Evolutionary conservation across 92 coral and sea anemone species (phyloP), one percentile per base, ranked within the genome.

Genomic region (Pocillopora meandrina): DNA sequence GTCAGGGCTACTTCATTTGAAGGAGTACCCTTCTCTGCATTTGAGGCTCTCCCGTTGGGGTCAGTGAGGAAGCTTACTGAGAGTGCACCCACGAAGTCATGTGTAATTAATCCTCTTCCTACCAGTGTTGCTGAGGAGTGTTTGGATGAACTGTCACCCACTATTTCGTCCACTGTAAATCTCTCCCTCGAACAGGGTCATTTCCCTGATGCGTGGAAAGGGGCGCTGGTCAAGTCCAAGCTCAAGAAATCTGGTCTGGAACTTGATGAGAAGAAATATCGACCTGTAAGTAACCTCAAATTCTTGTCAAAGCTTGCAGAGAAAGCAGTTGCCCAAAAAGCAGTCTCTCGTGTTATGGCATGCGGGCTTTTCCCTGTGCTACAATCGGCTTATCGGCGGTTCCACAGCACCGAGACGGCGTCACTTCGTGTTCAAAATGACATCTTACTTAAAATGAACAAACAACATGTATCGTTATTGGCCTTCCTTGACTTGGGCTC

Each of bases 161-260:
- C 81, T 84, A 84, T 7, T 14, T 74, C 87, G 13, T 73, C 57
- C 57, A 75, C 33, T 42, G 49, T 67, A 20, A 83, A 83, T n/a
- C 64, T 75, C 56, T 89, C 86, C 69, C 79, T 89, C 31, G 74
- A 71, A 64, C 80, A 84, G n/a, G 89, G 85, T 31, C 56, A 83
- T 70, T 88, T 88, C 78, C 88, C 88, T 66, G 77, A 84, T 74
- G 74, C 20, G 49, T 88, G 85, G 91, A 88, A 88, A 69, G 91
- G 71, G 74, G 91, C 91, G 65, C 81, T 89, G 15, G 92, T 84
- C 57, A 89, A 78, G 65, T 89, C 92, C 35, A 84, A 76, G 79
- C 79, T 84, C 36, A 89, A 89, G 73, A 84, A 78, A 72, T n/a
- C 88, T 67, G 74, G 59, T 80, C 71, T 89, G 71, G 91, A 88